These are phyloP conservation scores for Phyto melanocephala DNA, from an alignment of 2,888 invertebrate genomes.

Conservation along the genomic window DNA sequence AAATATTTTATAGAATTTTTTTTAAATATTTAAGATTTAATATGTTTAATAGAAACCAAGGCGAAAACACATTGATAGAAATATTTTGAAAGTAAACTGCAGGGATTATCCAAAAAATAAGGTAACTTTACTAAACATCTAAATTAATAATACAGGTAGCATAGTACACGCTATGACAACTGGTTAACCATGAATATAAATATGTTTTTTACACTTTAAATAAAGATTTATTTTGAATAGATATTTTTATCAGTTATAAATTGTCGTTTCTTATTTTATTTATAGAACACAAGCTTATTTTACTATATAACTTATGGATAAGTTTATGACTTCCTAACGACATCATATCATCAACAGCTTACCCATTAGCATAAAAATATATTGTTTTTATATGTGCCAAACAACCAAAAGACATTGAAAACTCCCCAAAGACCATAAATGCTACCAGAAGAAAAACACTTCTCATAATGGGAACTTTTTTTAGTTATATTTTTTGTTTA, in stretches of 20 bases:
- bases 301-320: slow-evolving; percentile 22
- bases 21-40: no score
- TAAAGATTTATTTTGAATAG: not conserved
- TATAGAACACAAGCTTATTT: slow-evolving; percentile 1
- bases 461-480: slow-evolving; percentile 44
- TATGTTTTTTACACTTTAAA: not conserved
- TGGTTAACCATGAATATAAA: not conserved
- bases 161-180: not conserved
- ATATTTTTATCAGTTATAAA: slow-evolving; percentile 34
- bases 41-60: no score
- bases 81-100: no score
- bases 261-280: slow-evolving; percentile 10
- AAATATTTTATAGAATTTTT: no score
- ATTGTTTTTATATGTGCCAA: not conserved
- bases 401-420: slow-evolving; percentile 12
- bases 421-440: slow-evolving; percentile 64
- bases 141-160: not conserved
- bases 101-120: no score
- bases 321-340: slow-evolving; percentile 65
- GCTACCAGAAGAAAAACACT: slow-evolving; percentile 54
- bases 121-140: no score
- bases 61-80: no score
- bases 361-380: slow-evolving; percentile 38
- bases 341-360: slow-evolving; percentile 65
- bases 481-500: slow-evolving; percentile 33